Evolutionary conservation across 2,797 vertebrate species (phyloP), one percentile per base, ranked within the genome.

Genomic region (Tenualosa ilisha): DNA sequence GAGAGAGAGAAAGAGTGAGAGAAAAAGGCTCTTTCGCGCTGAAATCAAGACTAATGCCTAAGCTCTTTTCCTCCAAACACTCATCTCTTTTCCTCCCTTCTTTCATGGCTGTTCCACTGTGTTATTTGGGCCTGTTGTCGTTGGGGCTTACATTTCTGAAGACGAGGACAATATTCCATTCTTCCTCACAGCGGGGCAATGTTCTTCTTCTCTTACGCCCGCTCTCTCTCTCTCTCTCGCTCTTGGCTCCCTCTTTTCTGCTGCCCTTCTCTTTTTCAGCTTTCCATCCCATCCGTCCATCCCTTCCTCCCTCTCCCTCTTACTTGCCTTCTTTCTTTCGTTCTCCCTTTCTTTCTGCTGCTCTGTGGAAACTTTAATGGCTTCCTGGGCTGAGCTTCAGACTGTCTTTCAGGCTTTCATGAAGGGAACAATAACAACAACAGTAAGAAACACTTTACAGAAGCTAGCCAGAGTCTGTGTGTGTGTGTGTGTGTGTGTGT

Each of bases 351-450:
- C 88, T 92, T 91, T 92, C 86, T 89, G 93, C 88, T 85, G 88
- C 89, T 88, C 89, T 92, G 92, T 94, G 92, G 93, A 95, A 94
- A 94, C 92, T 94, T 84, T 93, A 93, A 94, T 95, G 92, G 91
- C 93, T 95, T 95, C 94, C 94, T 94, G 93, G 89, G 92, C 92
- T 93, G 90, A 90, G 91, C 91, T 91, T 85, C 83, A 92, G 91
- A 94, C 94, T 92, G 93, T 94, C 92, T 94, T 93, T 94, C 91
- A 91, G 88, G 85, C 31, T 59, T 82, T 82, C 68, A 46, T 22
- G 81, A 46, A 15, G 89, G 72, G 90, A 92, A 94, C 92, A 94
- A 94, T 91, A 94, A 93, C 89, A 92, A 91, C 90, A 92, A 91
- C 87, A 91, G 86, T 90, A 92, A 93, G 88, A 92, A 92, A 88